Conservation (phyloP, 2,113 vertebrate species). For the Herpailurus yagouaroundi region DNA sequence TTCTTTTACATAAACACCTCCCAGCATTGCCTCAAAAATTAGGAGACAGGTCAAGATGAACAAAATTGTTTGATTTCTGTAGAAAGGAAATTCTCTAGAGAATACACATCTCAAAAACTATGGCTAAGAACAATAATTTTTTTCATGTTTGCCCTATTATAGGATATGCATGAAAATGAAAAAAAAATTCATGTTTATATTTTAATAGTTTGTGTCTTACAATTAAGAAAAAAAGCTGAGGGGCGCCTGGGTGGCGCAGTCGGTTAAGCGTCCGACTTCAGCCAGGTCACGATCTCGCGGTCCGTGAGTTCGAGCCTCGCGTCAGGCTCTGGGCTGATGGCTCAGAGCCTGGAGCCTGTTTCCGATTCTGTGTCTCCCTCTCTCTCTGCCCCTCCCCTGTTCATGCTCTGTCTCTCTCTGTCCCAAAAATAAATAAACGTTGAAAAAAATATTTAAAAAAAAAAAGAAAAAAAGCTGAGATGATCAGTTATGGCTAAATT, state of each 20-base stretch:
- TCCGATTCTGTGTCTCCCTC: no score
- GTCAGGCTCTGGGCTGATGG: no score
- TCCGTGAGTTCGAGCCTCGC: no score
- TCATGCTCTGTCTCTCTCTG: no score
- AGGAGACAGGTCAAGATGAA: conserved; percentile 24
- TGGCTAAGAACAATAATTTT: not conserved
- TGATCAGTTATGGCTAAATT: not conserved
- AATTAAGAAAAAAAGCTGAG: not conserved
- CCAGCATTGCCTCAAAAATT: conserved; percentile 52
- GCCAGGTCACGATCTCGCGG: no score
- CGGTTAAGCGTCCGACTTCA: no score
- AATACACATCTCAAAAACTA: not conserved
- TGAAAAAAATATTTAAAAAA: no score
- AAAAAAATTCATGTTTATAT: not conserved
- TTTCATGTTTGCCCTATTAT: not conserved
- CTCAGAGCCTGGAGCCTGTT: no score
- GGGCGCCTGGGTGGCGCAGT: no score
- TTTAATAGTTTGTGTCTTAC: not conserved
- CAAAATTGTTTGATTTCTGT: conserved; percentile 29
- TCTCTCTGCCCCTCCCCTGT: no score
- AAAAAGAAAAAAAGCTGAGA: not conserved
- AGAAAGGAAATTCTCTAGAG: not conserved
- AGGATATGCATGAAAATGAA: not conserved
- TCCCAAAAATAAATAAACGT: no score
- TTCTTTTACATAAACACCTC: conserved; percentile 23